Conservation (phyloP, 2,888 invertebrate species). For the Lithodes maja region DNA sequence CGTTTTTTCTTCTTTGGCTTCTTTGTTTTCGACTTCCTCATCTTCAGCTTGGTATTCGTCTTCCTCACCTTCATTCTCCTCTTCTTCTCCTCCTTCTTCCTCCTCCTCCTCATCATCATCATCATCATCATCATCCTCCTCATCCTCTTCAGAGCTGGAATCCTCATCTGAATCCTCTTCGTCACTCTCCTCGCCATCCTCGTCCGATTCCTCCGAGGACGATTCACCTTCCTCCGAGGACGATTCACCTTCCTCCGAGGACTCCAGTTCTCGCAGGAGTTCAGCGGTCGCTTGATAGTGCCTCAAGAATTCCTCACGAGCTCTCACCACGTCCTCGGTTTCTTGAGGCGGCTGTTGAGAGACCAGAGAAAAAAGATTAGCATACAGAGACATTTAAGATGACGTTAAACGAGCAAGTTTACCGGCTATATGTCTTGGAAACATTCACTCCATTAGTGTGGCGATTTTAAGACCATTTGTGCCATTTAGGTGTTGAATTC, state of each 20-base stretch:
- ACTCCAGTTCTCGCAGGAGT: conserved; percentile 10
- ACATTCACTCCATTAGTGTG: too few relatives aligned
- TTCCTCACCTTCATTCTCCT: not conserved
- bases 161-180: not conserved
- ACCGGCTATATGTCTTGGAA: too few relatives aligned
- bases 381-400: not conserved
- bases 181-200: conserved; percentile 18
- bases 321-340: conserved; percentile 16
- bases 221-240: conserved; percentile 22
- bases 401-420: not conserved
- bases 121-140: not conserved
- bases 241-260: not conserved
- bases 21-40: not conserved
- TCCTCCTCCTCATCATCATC: not conserved
- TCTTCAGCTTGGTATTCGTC: not conserved
- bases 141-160: not conserved
- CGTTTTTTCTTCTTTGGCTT: not conserved
- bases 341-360: conserved; percentile 19
- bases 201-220: not conserved
- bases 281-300: conserved; percentile 26
- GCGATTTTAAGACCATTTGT: too few relatives aligned
- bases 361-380: not conserved
- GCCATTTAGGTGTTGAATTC: too few relatives aligned
- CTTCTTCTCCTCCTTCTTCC: not conserved
- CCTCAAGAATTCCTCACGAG: conserved; percentile 24